Conservation (phyloP, 1,140 invertebrate species). For the Scaptodrosophila lebanonensis region DNA sequence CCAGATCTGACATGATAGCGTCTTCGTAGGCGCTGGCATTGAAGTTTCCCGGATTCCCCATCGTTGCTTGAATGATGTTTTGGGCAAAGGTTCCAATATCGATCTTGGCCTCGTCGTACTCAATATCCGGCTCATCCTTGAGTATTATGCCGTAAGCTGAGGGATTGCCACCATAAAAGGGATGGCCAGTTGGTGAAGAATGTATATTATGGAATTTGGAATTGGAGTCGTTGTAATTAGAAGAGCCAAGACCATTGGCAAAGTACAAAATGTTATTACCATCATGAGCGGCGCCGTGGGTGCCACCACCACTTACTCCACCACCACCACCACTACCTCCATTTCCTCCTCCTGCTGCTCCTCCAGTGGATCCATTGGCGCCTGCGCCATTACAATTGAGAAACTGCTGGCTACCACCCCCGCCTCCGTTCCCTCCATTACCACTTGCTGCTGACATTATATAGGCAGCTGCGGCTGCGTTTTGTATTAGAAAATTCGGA, state of each 20-base stretch:
- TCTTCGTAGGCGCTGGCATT: slow-evolving; percentile 84
- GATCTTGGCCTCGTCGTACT: slow-evolving; percentile 84
- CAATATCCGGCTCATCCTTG: slow-evolving; percentile 87
- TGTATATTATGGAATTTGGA: slow-evolving; percentile 77
- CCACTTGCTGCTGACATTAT: slow-evolving; percentile 58
- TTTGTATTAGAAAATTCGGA: slow-evolving; percentile 83
- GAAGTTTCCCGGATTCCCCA: slow-evolving; percentile 77
- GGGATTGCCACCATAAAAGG: slow-evolving; percentile 85
- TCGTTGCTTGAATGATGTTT: slow-evolving; percentile 74
- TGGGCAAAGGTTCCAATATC: slow-evolving; percentile 79
- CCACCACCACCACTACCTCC: slow-evolving; percentile 3
- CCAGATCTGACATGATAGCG: slow-evolving; percentile 89
- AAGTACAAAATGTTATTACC: slow-evolving; percentile 71
- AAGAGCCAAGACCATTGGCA: slow-evolving; percentile 52
- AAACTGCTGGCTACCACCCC: not conserved
- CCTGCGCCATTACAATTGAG: too few species aligned
- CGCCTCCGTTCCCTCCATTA: slow-evolving; percentile 9
- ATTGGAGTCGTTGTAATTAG: slow-evolving; percentile 64
- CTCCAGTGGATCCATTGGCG: too few species aligned
- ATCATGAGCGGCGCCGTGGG: slow-evolving; percentile 21
- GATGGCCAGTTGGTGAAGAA: slow-evolving; percentile 81
- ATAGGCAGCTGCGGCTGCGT: slow-evolving; percentile 64
- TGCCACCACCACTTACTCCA: slow-evolving; percentile 2
- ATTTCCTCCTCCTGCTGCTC: slow-evolving; percentile 1
- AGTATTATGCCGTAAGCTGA: slow-evolving; percentile 86